Percentiles rank a stretch among this genome's conserved stretches.
phyloP scores from a whole-genome alignment of 1,140 invertebrate species.

The Zaprionus capensis region DNA sequence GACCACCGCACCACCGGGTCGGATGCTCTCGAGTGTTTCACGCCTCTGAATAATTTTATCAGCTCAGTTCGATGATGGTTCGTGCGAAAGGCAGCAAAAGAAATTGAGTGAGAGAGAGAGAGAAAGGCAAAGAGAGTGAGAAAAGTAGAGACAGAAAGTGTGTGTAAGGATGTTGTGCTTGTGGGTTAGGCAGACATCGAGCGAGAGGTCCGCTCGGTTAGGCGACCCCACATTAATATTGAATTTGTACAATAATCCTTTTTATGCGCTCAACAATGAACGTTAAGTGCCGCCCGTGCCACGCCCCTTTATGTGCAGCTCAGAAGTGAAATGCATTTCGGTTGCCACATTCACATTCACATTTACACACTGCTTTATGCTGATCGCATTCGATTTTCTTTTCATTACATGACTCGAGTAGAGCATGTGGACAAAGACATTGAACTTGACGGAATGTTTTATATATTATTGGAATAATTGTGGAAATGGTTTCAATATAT shows the following conservation, averaged over 20 bases:
- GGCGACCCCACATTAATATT: slow-evolving; percentile 68
- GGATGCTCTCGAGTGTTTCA: slow-evolving; percentile 59
- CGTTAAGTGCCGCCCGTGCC: slow-evolving; percentile 70
- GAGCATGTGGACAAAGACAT: neutral
- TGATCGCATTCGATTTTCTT: slow-evolving; percentile 52
- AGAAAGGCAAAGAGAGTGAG: neutral
- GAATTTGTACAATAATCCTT: slow-evolving; percentile 81
- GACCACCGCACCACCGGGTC: slow-evolving; percentile 37
- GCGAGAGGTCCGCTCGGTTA: slow-evolving; percentile 24
- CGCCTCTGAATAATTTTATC: slow-evolving; percentile 77
- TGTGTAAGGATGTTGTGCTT: neutral
- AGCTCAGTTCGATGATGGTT: slow-evolving; percentile 47
- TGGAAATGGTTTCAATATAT: too few relatives aligned
- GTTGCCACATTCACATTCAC: slow-evolving; percentile 30
- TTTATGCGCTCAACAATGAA: slow-evolving; percentile 78
- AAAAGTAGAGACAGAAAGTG: neutral
- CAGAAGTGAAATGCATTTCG: slow-evolving; percentile 39
- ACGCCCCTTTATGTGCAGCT: slow-evolving; percentile 59
- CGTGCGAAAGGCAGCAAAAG: neutral
- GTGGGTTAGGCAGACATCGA: slow-evolving; percentile 11
- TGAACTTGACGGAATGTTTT: neutral
- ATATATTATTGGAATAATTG: too few relatives aligned
- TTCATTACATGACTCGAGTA: neutral
- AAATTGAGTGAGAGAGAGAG: neutral
- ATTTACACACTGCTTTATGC: slow-evolving; percentile 44